Evolutionary conservation across 2,888 invertebrate genomes (phyloP).

Genomic region (Morpho achilles): DNA sequence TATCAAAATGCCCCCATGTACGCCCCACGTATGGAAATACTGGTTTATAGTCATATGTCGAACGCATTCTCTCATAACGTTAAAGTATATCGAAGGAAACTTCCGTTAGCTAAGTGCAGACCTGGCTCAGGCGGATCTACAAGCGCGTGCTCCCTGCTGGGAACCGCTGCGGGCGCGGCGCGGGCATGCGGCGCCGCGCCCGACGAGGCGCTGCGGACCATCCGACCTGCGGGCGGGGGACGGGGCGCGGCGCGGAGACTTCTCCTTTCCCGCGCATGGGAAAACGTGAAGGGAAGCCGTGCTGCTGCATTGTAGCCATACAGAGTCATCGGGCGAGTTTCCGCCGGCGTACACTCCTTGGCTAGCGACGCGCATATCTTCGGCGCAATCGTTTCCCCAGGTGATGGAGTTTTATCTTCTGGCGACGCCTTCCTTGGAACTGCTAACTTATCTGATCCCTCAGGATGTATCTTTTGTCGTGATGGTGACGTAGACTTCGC

Average conservation of each 20-base stretch:
- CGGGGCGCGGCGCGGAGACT: slow-evolving; percentile 36
- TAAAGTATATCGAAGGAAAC: slow-evolving; percentile 26
- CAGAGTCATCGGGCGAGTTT: slow-evolving; percentile 66
- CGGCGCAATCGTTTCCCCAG: slow-evolving; percentile 59
- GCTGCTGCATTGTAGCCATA: slow-evolving; percentile 76
- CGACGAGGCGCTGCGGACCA: slow-evolving; percentile 76
- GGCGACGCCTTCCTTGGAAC: slow-evolving; percentile 50
- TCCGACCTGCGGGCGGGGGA: slow-evolving; percentile 61
- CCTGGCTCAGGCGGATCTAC: slow-evolving; percentile 35
- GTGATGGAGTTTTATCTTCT: slow-evolving; percentile 63
- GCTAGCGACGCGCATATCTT: slow-evolving; percentile 69
- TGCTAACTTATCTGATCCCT: slow-evolving; percentile 45
- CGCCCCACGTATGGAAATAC: too few relatives aligned
- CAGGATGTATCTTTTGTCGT: slow-evolving; percentile 66
- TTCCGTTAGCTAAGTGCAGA: slow-evolving; percentile 44
- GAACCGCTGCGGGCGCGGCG: slow-evolving; percentile 53
- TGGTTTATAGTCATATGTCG: too few relatives aligned
- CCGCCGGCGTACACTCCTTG: slow-evolving; percentile 58
- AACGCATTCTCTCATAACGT: too few relatives aligned
- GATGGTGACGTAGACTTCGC: slow-evolving; percentile 48
- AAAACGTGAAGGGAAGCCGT: slow-evolving; percentile 71
- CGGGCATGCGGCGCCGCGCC: slow-evolving; percentile 53
- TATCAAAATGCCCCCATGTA: too few relatives aligned
- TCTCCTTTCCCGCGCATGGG: slow-evolving; percentile 55
- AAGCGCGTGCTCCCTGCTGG: slow-evolving; percentile 53